Base-by-base conservation (phyloP, 2,888 invertebrate species). In the Apodemia duryi region DNA sequence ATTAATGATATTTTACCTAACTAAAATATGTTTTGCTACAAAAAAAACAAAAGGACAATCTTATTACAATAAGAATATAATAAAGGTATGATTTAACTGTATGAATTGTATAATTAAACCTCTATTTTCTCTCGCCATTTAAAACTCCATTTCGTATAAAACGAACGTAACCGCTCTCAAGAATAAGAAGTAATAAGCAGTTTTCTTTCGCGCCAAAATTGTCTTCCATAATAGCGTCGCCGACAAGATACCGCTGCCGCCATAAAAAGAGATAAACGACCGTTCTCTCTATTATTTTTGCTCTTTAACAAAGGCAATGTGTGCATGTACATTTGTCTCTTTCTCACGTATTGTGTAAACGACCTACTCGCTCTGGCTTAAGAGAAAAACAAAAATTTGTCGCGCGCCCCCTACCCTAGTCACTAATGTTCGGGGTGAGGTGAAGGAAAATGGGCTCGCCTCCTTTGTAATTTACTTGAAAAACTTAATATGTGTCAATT, bases 231-330 rank as follows among this genome's bases (percentile, higher is more conserved):
- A 91, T 90, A 89, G 88, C 91, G 85, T 81, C 84, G 86, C 81
- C 81, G 83, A 82, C 79, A 80, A 90, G 91, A 91, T 91, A 91
- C 89, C 88, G 86, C 76, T 78, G 80, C 80, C 84, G 88, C 86
- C 89, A 88, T 91, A 92, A 92, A 91, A 88, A 89, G 91, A 91
- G 88, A 91, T 92, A 91, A 91, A 92, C 91, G 91, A 91, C 89
- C 89, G 81, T 81, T 85, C 84, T 87, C 89, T 92, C 92, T 91
- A 92, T 91, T 91, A 91, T 91, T 91, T 91, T 91, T 91, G 87
- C 85, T 85, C 87, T 87, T 88, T 86, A 88, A 91, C 90, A 91
- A 91, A 85, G 79, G 90, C 84, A 88, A 88, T 87, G 88, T 87
- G 89, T 89, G 88, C 87, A 88, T 84, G 84, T 85, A 84, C 81